phyloP scores from a whole-genome alignment of 2,888 invertebrate species.

The Stenurella melanura region DNA sequence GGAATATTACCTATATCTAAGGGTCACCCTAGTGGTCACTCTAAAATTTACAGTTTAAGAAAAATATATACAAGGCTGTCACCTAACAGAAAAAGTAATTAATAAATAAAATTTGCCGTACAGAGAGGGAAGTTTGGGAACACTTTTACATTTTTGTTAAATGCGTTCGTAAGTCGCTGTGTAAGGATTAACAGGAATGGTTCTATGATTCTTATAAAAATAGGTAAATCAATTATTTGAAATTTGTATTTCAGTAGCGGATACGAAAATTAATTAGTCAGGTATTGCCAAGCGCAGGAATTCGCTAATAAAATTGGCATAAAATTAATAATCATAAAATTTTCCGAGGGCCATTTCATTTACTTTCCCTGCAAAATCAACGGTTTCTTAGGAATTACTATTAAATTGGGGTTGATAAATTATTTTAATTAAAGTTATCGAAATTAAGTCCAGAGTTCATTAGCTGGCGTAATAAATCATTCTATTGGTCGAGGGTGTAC shows the following conservation, averaged over 20 bases:
- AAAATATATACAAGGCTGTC: too few species aligned
- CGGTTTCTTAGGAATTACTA: conserved; percentile 31
- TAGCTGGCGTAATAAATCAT: conserved; percentile 63
- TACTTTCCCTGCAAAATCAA: neutral
- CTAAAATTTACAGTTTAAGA: too few species aligned
- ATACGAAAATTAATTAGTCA: conserved; percentile 19
- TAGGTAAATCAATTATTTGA: neutral
- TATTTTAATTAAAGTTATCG: conserved; percentile 68
- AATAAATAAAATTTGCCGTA: too few species aligned
- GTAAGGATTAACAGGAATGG: neutral
- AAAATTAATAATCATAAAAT: conserved; percentile 30
- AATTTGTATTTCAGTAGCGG: conserved; percentile 7
- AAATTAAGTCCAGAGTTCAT: conserved; percentile 66
- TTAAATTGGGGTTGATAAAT: conserved; percentile 60
- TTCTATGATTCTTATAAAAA: neutral
- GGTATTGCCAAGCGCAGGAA: neutral
- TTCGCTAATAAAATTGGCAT: conserved; percentile 6
- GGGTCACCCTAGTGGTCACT: too few species aligned
- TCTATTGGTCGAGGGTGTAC: conserved; percentile 57
- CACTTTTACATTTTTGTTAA: too few species aligned
- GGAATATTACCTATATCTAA: too few species aligned
- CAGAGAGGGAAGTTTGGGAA: too few species aligned
- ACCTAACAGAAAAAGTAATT: too few species aligned
- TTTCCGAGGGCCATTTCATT: conserved; percentile 1
- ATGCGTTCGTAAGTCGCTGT: too few species aligned